These are phyloP conservation scores for Odontesthes bonariensis DNA, from an alignment of 2,113 vertebrate species.

Conservation along the genomic window DNA sequence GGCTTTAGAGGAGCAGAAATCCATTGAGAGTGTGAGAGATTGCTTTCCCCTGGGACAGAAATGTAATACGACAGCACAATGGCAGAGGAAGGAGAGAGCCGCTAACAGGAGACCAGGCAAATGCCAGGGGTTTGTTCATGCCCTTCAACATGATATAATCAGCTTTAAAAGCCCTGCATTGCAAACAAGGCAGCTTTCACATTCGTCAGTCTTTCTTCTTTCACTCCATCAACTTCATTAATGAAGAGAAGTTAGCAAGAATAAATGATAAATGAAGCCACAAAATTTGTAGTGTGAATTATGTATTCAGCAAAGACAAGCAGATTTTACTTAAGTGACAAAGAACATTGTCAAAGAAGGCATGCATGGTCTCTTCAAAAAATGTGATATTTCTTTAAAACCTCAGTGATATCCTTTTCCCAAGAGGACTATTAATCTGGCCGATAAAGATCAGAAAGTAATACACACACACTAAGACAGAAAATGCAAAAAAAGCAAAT, in stretches of 20 bases:
- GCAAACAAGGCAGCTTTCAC: background rate
- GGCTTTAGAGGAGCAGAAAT: conserved; percentile 58
- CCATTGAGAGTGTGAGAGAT: conserved; percentile 62
- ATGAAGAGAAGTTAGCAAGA: background rate
- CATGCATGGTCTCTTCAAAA: too few relatives aligned
- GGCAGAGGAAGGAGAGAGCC: conserved; percentile 32
- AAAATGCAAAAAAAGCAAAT: too few relatives aligned
- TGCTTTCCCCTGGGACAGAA: conserved; percentile 48
- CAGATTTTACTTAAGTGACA: too few relatives aligned
- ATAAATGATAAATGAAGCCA: too few relatives aligned
- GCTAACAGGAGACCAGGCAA: conserved; percentile 27
- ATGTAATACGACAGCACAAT: conserved; percentile 68
- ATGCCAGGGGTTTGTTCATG: conserved; percentile 26
- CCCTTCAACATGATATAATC: conserved; percentile 26
- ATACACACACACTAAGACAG: too few relatives aligned
- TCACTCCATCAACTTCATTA: background rate
- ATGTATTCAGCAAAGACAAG: too few relatives aligned
- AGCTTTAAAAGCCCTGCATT: conserved; percentile 32
- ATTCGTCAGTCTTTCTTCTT: background rate
- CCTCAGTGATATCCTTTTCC: too few relatives aligned
- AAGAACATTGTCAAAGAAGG: too few relatives aligned
- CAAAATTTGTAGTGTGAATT: too few relatives aligned
- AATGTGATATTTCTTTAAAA: too few relatives aligned
- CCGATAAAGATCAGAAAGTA: too few relatives aligned
- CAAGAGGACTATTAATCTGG: too few relatives aligned